Conservation (phyloP, 2,888 invertebrate species). For the Pachydiplax longipennis region DNA sequence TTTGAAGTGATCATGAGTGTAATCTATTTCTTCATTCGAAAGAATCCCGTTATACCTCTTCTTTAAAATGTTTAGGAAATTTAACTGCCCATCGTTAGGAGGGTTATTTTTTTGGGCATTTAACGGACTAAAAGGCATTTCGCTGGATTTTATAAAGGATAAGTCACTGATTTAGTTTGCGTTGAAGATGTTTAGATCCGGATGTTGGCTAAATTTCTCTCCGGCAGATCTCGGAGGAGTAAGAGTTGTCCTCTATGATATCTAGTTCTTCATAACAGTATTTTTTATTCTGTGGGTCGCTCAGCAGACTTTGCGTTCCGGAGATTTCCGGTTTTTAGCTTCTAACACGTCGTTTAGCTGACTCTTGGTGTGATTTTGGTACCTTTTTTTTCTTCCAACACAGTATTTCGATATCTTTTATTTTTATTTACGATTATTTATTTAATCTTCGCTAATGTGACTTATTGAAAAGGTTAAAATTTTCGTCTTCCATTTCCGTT, state of each 20-base stretch:
- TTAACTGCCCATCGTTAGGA: no score
- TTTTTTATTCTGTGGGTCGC: neutral
- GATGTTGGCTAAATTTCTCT: neutral
- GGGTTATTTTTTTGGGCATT: no score
- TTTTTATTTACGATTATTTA: neutral
- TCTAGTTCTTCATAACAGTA: conserved; percentile 10
- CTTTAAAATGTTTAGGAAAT: no score
- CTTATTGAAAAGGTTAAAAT: neutral
- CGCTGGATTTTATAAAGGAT: no score
- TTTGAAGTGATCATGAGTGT: no score
- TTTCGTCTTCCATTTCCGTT: neutral
- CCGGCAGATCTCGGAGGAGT: neutral
- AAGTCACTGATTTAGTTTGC: no score
- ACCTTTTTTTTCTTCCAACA: neutral
- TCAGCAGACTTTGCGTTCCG: neutral
- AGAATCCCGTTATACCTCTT: no score
- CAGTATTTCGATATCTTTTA: neutral
- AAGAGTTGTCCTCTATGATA: neutral
- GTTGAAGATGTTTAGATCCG: neutral
- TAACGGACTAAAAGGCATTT: no score
- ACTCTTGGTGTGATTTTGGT: conserved; percentile 3
- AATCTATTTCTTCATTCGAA: no score
- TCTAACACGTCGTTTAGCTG: neutral
- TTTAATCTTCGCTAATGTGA: neutral
- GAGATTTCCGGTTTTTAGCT: neutral